These are phyloP conservation scores for Lordiphosa andalusiaca DNA, from an alignment of 2,888 invertebrate genomes.

Conservation along the genomic window DNA sequence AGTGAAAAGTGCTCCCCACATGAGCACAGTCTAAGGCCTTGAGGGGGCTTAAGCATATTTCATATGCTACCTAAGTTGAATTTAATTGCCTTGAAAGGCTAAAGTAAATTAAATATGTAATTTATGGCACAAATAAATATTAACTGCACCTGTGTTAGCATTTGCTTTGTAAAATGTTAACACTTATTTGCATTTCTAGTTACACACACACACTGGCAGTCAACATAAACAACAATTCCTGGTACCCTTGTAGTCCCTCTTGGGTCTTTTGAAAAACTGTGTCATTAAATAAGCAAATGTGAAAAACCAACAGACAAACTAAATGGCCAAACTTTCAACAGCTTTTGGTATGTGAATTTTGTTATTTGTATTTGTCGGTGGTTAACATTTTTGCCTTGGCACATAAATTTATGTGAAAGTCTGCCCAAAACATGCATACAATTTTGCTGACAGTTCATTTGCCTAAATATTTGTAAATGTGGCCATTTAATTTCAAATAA, in stretches of 20 bases:
- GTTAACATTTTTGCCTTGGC: constrained; percentile 1
- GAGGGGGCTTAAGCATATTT: constrained; percentile 18
- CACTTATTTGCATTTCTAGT: constrained; percentile 45
- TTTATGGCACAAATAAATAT: constrained; percentile 69
- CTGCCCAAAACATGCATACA: constrained; percentile 1
- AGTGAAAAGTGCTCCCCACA: constrained; percentile 9
- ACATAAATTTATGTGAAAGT: constrained; percentile 9
- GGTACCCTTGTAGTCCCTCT: neutral
- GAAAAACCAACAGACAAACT: constrained; percentile 3
- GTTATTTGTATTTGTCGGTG: constrained; percentile 6
- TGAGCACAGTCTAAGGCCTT: neutral
- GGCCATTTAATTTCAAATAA: neutral
- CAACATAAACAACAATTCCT: constrained; percentile 4
- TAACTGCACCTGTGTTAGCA: constrained; percentile 33
- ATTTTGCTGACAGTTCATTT: constrained; percentile 13
- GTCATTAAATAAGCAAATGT: constrained; percentile 12
- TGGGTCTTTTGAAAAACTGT: constrained; percentile 3
- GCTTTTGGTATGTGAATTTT: neutral
- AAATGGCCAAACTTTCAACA: constrained; percentile 30
- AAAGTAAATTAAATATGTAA: constrained; percentile 71
- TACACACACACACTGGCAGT: neutral
- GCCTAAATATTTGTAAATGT: constrained; percentile 4
- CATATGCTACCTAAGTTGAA: constrained; percentile 20
- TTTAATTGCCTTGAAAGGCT: constrained; percentile 3
- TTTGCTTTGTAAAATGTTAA: constrained; percentile 47